Percentiles rank a stretch among this genome's conserved stretches.
Conservation (phyloP, 2,797 vertebrate genomes). For the Megaceryle alcyon region DNA sequence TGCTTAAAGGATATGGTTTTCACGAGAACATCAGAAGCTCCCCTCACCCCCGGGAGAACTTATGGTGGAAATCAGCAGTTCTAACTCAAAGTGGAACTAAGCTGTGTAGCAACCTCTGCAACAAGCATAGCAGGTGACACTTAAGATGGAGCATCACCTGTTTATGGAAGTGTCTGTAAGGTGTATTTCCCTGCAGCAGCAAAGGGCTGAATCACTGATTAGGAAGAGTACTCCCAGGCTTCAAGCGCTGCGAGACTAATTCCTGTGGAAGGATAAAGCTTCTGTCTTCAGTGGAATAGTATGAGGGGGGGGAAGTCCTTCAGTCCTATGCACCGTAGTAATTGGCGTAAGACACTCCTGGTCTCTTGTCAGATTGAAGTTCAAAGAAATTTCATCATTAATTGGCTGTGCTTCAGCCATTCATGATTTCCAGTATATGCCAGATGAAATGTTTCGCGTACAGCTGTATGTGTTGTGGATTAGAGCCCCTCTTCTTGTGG, state of each 20-base stretch:
- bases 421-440: not conserved
- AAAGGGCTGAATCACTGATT: not conserved
- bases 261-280: not conserved
- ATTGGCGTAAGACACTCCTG: not conserved
- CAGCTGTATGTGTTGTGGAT: not conserved
- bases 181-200: not conserved
- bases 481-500: not conserved
- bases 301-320: not conserved
- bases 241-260: not conserved
- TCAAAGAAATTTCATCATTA: constrained; percentile 9
- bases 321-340: not conserved
- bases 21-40: not conserved
- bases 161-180: not conserved
- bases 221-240: not conserved
- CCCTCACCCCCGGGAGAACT: not conserved
- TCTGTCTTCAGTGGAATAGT: not conserved
- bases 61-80: not conserved
- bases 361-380: not conserved
- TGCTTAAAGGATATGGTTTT: not conserved
- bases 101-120: not conserved
- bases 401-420: constrained; percentile 11
- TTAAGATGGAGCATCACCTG: not conserved
- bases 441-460: not conserved
- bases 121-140: not conserved
- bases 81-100: not conserved